A percentile compares a stretch with the other conserved stretches of the same genome.
Conservation (phyloP, 2,888 invertebrate species). For the Agriopis aurantiaria region DNA sequence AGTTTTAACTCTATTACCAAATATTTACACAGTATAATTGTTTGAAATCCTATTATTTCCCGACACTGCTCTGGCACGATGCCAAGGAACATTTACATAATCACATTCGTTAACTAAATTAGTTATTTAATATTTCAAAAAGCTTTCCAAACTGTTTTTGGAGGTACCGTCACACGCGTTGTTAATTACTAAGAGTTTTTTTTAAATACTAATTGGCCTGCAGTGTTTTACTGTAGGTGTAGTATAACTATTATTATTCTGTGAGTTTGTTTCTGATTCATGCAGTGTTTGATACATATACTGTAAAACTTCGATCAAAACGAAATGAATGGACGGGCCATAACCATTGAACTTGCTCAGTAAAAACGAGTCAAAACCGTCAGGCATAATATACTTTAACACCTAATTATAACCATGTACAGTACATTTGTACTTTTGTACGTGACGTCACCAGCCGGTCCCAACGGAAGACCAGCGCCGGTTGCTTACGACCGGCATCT, state of each 20-base stretch:
- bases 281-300: neutral
- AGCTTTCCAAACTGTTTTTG: slow-evolving; percentile 27
- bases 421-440: too few species aligned
- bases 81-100: slow-evolving; percentile 29
- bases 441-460: too few species aligned
- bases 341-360: too few species aligned
- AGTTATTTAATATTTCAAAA: slow-evolving; percentile 45
- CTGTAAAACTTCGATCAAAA: too few species aligned
- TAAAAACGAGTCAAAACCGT: too few species aligned
- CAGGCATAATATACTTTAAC: too few species aligned
- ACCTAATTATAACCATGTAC: too few species aligned
- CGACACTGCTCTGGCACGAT: slow-evolving; percentile 11
- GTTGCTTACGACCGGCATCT: too few species aligned
- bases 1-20: slow-evolving; percentile 7
- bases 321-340: too few species aligned
- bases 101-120: slow-evolving; percentile 42
- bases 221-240: slow-evolving; percentile 20
- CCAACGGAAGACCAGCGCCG: too few species aligned
- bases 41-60: slow-evolving; percentile 14
- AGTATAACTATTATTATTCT: neutral
- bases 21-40: slow-evolving; percentile 11
- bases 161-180: slow-evolving; percentile 42
- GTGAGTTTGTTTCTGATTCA: neutral
- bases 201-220: slow-evolving; percentile 55
- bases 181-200: slow-evolving; percentile 48